Percentiles rank a stretch among this genome's conserved stretches.
These are phyloP conservation scores for Leucania comma DNA, from an alignment of 2,888 invertebrate genomes.

Conservation along the genomic window DNA sequence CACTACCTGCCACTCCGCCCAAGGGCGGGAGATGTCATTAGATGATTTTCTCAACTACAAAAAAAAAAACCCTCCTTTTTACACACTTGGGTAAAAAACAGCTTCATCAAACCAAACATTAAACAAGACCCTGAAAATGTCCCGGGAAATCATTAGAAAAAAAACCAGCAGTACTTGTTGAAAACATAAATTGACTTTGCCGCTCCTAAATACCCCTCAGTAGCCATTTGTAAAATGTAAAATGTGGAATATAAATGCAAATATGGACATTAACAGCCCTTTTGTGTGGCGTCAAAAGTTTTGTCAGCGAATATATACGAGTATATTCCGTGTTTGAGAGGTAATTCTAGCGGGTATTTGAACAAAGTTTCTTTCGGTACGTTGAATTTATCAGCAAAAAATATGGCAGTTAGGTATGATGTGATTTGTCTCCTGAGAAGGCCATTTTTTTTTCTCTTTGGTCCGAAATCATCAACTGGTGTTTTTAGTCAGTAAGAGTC, in stretches of 20 bases:
- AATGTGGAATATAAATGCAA: conserved; percentile 58
- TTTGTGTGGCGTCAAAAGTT: conserved; percentile 57
- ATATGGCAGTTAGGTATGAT: background rate
- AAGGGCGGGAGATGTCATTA: too few species aligned
- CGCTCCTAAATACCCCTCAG: conserved; percentile 49
- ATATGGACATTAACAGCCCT: conserved; percentile 58
- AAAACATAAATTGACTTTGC: conserved; percentile 55
- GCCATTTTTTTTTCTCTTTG: too few species aligned
- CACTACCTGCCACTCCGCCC: too few species aligned
- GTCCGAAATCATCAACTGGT: too few species aligned
- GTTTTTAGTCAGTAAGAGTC: too few species aligned
- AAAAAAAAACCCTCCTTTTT: background rate
- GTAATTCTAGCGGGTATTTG: conserved; percentile 18
- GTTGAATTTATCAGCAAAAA: background rate
- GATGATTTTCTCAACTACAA: too few species aligned
- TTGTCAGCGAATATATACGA: conserved; percentile 40
- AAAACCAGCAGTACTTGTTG: conserved; percentile 37
- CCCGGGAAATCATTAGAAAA: conserved; percentile 51
- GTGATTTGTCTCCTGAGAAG: background rate
- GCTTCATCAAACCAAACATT: conserved; percentile 20
- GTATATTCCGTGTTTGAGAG: conserved; percentile 40
- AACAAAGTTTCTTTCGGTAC: conserved; percentile 18
- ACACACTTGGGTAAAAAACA: background rate
- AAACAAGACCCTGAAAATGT: conserved; percentile 28
- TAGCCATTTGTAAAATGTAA: conserved; percentile 53